Evolutionary conservation across 1,140 invertebrate genomes (phyloP), one percentile per base, ranked within the genome.

Genomic region (Rhizoglyphus robini): DNA sequence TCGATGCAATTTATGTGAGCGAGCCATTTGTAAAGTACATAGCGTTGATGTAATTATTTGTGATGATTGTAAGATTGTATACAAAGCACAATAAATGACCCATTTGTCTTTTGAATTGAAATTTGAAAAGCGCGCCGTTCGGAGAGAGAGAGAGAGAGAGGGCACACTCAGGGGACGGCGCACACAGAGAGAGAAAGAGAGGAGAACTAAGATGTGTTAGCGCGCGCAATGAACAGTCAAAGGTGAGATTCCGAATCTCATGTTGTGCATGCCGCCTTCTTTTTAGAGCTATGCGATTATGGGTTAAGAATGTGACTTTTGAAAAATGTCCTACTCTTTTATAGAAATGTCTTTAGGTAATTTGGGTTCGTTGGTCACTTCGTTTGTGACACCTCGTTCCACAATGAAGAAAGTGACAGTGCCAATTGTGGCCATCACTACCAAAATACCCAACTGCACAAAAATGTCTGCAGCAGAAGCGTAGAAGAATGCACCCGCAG

Each of bases 401-500:
- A n/a, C n/a, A n/a, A n/a, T n/a, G n/a, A n/a, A n/a, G n/a, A n/a
- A n/a, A n/a, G n/a, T n/a, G n/a, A n/a, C n/a, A n/a, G n/a, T n/a
- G n/a, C n/a, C 92, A 5, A 88, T 68, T 3, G 86, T 80, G 0
- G 84, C 85, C 11, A 84, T 79, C 0, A 85, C 75, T 0, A 86
- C 79, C 4, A 96, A 75, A 36, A 96, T 86, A 0, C 79, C 76
- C 5, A 97, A 75, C 74, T 96, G 93, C 47, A 84, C 82, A 48
- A 88, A 81, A 2, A 97, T 79, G 0, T 83, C 79, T 1, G 91
- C 74, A 32, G 80, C 74, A 5, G 82, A 84, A 60, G 89, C 88
- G 78, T 96, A 96, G 74, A 86, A 87, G 79, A 96, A 97, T 61
- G 85, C 87, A 4, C 83, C 77, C 0, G 92, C 92, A 2, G 93